A percentile compares a stretch with the other conserved stretches of the same genome.
These are phyloP conservation scores for Galerucella pusilla DNA, from an alignment of 2,888 invertebrate genomes.

Conservation along the genomic window DNA sequence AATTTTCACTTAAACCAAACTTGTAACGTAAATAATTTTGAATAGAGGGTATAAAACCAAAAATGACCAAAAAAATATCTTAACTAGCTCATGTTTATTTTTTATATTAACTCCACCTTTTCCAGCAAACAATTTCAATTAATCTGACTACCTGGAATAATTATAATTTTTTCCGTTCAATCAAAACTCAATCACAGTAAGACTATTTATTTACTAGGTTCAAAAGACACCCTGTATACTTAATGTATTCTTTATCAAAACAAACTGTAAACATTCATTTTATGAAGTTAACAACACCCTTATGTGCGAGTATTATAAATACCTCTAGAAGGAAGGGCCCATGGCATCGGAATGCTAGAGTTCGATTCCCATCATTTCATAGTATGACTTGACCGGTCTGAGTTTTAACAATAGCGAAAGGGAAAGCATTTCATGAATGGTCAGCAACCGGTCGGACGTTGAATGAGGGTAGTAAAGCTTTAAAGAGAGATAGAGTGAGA, in stretches of 20 bases:
- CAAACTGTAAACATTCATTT: background rate
- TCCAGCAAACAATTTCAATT: background rate
- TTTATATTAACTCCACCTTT: background rate
- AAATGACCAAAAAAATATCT: background rate
- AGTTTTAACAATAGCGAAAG: slow-evolving; percentile 43
- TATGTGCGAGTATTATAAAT: background rate
- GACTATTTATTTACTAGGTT: too few relatives aligned
- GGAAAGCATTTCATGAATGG: slow-evolving; percentile 51
- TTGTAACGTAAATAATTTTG: too few relatives aligned
- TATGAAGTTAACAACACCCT: background rate
- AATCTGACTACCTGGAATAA: too few relatives aligned
- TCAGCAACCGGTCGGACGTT: slow-evolving; percentile 41
- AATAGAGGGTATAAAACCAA: too few relatives aligned
- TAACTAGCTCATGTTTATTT: background rate
- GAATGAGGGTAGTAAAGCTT: slow-evolving; percentile 53
- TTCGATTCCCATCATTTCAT: slow-evolving; percentile 37
- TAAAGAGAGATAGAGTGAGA: slow-evolving; percentile 14
- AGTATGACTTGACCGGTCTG: slow-evolving; percentile 37
- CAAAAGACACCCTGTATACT: background rate
- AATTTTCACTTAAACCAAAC: too few relatives aligned
- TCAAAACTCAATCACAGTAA: too few relatives aligned
- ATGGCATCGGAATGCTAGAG: slow-evolving; percentile 32
- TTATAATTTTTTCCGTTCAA: too few relatives aligned
- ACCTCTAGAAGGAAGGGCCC: background rate
- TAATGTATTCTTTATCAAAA: background rate